Evolutionary conservation across 2,888 invertebrate species (phyloP), one percentile per base, ranked within the genome.

Genomic region (Orthonychiurus folsomi): DNA sequence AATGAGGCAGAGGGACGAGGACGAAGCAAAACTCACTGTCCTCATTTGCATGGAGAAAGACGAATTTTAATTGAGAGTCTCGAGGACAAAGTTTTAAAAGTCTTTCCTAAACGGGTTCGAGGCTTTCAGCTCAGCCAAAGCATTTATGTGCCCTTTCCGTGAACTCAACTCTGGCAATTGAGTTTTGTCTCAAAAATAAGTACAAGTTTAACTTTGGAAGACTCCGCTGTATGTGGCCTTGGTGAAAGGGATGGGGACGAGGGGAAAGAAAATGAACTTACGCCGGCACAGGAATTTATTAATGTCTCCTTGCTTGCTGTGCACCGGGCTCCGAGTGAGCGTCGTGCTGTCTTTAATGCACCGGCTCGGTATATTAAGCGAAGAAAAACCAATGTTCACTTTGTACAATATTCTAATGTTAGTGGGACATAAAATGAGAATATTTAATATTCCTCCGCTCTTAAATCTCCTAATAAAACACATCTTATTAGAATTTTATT

Each of bases 11-110:
- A n/a, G n/a, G n/a, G n/a, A n/a, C n/a, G n/a, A n/a, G n/a, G n/a
- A n/a, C n/a, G n/a, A n/a, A 37, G 37, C 37, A 37, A 5, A 37
- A 15, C 37, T 15, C 37, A 37, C 21, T 59, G 2, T 47, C 50
- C 63, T 61, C 66, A 66, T 66, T 63, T 66, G 56, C 63, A 66
- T 63, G 53, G 27, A 63, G 60, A 63, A 54, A 63, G 63, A 65
- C 65, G 65, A 65, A 63, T 63, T 65, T 65, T 65, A 65, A 65
- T 65, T 65, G 65, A 61, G 65, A 65, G 60, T 28, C 56, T 24
- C 20, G 24, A 24, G 62, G 64, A 64, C 62, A 62, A 62, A 62
- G 60, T 64, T 64, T 64, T 61, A 56, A 60, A 63, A 61, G 61
- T 50, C 61, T 61, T 60, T 48, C 21, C n/a, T n/a, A n/a, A n/a